These are phyloP conservation scores for Porites divaricata DNA, from an alignment of 92 coral and sea anemone species.

Conservation along the genomic window DNA sequence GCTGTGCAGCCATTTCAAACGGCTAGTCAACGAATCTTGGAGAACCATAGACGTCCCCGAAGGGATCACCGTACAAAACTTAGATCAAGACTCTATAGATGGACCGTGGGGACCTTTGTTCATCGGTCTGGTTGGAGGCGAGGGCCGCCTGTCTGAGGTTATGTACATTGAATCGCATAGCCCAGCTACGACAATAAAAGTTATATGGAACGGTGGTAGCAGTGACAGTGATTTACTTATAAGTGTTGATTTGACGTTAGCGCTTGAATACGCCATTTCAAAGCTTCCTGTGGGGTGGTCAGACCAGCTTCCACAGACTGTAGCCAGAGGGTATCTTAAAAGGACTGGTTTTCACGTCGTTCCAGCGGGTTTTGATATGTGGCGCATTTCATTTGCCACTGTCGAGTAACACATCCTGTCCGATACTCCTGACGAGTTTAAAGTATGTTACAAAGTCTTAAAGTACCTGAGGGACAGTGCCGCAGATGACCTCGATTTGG, in stretches of 20 bases:
- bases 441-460: conserved; percentile 6
- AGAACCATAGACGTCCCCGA: too few species aligned
- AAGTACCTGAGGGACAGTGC: conserved; percentile 11
- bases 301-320: neutral
- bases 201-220: conserved; percentile 2
- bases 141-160: conserved; percentile 8
- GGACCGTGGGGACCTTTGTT: too few species aligned
- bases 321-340: neutral
- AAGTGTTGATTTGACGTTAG: conserved; percentile 16
- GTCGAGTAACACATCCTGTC: conserved; percentile 8
- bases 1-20: too few species aligned
- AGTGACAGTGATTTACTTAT: conserved; percentile 2
- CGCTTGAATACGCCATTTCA: conserved; percentile 6
- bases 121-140: neutral
- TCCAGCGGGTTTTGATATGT: conserved; percentile 12
- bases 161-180: conserved; percentile 15
- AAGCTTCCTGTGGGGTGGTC: conserved; percentile 18
- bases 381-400: conserved; percentile 30
- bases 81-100: too few species aligned
- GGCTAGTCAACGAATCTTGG: too few species aligned
- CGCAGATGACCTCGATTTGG: neutral
- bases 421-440: conserved; percentile 12
- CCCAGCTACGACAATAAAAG: conserved; percentile 16
- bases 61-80: too few species aligned
- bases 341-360: conserved; percentile 25